These are phyloP conservation scores for Pyrrhosoma nymphula DNA, from an alignment of 2,888 invertebrate genomes.

Conservation along the genomic window DNA sequence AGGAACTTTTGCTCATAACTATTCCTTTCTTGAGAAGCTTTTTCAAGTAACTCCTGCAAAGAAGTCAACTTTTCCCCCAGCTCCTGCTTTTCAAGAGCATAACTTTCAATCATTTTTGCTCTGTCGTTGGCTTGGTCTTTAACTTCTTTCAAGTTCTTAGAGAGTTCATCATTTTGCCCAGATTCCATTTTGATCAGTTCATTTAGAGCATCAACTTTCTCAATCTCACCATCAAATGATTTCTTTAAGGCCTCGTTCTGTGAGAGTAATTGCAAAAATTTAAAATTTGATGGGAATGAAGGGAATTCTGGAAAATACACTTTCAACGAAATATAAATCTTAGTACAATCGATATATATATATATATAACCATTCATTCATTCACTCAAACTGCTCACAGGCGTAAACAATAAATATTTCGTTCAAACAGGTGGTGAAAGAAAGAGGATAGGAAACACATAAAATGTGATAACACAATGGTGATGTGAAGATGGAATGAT, in stretches of 20 bases:
- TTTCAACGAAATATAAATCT: no score
- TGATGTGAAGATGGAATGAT: no score
- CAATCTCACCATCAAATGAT: background rate
- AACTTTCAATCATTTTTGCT: background rate
- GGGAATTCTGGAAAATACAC: no score
- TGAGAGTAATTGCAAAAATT: background rate
- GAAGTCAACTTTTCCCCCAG: background rate
- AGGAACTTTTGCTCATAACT: background rate
- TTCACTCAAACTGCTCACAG: no score
- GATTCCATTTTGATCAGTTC: background rate
- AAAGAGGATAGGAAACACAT: no score
- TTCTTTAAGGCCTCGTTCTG: background rate
- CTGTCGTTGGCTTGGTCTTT: background rate
- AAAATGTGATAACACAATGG: no score
- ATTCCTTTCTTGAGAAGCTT: slow-evolving; percentile 37
- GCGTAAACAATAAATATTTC: no score
- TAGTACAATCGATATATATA: no score
- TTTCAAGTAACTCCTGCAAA: background rate
- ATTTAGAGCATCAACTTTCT: slow-evolving; percentile 35
- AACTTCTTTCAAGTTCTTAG: background rate
- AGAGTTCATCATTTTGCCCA: background rate
- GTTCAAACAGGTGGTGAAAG: no score
- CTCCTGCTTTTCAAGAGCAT: background rate
- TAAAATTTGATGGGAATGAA: no score
- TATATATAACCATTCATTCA: no score